Evolutionary conservation across 2,888 invertebrate species (phyloP).

Genomic region (Auanema sp.): DNA sequence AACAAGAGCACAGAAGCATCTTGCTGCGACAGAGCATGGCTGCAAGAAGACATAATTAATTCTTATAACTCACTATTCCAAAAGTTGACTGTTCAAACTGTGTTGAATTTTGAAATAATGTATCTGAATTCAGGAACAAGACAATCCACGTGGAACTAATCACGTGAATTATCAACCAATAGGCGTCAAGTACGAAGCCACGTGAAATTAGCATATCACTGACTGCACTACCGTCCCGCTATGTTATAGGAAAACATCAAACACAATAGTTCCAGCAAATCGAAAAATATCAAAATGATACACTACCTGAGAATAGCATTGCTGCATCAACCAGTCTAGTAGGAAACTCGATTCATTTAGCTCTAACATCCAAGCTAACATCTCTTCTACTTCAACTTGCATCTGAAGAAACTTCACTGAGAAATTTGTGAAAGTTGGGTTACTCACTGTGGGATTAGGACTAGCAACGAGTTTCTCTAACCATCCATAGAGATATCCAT

Average conservation of each 20-base stretch:
- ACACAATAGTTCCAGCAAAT: not conserved
- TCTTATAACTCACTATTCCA: not conserved
- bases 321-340: slow-evolving; percentile 95
- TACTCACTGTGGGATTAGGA: slow-evolving; percentile 70
- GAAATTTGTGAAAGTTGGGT: not conserved
- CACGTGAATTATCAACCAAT: too few relatives aligned
- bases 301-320: slow-evolving; percentile 75
- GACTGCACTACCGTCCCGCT: too few relatives aligned
- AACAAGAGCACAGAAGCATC: slow-evolving; percentile 91
- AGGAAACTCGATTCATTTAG: slow-evolving; percentile 88
- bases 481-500: slow-evolving; percentile 89
- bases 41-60: slow-evolving; percentile 10
- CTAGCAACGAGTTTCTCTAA: slow-evolving; percentile 86
- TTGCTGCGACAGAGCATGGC: slow-evolving; percentile 78
- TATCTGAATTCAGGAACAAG: not conserved
- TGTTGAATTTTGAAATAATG: not conserved
- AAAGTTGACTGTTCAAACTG: not conserved
- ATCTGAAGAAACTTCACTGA: slow-evolving; percentile 71
- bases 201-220: too few relatives aligned
- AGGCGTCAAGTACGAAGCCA: too few relatives aligned
- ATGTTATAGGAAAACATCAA: too few relatives aligned
- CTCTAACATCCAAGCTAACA: slow-evolving; percentile 87
- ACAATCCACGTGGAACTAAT: too few relatives aligned
- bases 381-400: slow-evolving; percentile 86
- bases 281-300: not conserved